phyloP scores from a whole-genome alignment of 2,888 invertebrate genomes.

The Caenorhabditis afra region DNA sequence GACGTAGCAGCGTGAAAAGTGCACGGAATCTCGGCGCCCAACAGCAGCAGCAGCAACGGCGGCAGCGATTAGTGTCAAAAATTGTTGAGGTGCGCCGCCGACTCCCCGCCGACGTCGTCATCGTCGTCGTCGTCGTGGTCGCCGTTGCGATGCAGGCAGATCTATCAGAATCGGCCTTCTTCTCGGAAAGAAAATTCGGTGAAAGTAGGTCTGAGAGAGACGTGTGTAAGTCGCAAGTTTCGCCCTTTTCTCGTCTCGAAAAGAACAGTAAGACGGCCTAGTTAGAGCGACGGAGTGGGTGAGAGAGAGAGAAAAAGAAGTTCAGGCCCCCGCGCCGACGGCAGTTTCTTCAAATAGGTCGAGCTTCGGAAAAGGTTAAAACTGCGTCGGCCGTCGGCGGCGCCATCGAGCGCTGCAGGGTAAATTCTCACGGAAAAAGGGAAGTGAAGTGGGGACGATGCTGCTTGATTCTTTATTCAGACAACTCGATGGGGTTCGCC shows the following conservation, averaged over 20 bases:
- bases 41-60: too few relatives aligned
- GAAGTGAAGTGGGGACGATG: neutral
- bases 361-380: too few relatives aligned
- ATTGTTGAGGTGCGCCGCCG: conserved; percentile 16
- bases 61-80: conserved; percentile 19
- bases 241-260: conserved; percentile 18
- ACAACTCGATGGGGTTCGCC: neutral
- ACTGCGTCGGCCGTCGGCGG: too few relatives aligned
- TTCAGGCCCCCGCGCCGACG: too few relatives aligned
- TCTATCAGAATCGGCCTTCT: neutral
- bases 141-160: neutral
- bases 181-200: conserved; percentile 19
- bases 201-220: conserved; percentile 48
- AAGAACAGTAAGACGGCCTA: conserved; percentile 2
- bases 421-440: neutral
- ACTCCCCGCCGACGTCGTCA: neutral
- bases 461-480: neutral
- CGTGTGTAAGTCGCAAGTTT: conserved; percentile 30
- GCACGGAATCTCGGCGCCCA: conserved; percentile 38
- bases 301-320: too few relatives aligned
- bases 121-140: neutral
- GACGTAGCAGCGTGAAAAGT: conserved; percentile 27
- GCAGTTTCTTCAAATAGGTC: too few relatives aligned
- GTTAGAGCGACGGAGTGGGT: too few relatives aligned
- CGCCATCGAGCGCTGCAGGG: too few relatives aligned